Evolutionary conservation across 2,888 invertebrate genomes (phyloP).

Genomic region (Harmothoe impar): DNA sequence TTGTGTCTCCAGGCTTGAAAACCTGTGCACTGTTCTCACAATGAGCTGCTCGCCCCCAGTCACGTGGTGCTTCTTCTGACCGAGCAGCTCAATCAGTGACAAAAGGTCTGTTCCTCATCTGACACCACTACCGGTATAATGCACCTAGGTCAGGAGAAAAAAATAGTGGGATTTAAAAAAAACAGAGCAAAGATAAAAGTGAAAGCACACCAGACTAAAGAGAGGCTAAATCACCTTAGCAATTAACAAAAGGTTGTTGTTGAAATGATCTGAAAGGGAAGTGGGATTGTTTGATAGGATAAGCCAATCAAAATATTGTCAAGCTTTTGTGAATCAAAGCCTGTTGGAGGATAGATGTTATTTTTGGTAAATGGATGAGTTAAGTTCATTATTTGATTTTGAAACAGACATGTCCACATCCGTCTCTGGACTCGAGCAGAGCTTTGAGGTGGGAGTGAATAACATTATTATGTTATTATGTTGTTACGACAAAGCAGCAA

Average conservation of each 20-base stretch:
- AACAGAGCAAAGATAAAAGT: not conserved
- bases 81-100: not conserved
- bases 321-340: not conserved
- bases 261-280: not conserved
- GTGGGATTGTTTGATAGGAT: not conserved
- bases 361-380: not conserved
- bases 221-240: not conserved
- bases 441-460: not conserved
- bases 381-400: not conserved
- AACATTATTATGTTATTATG: slow-evolving; percentile 6
- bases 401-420: not conserved
- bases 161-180: not conserved
- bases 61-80: not conserved
- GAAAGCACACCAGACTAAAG: not conserved
- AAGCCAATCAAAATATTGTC: not conserved
- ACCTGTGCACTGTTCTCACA: not conserved
- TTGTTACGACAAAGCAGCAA: slow-evolving; percentile 20
- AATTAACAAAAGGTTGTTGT: slow-evolving; percentile 22
- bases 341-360: not conserved
- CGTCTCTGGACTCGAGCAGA: not conserved
- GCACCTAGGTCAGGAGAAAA: not conserved
- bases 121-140: not conserved
- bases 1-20: not conserved
- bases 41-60: not conserved
- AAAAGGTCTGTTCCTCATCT: not conserved